Evolutionary conservation across 1,140 invertebrate species (phyloP), one percentile per base, ranked within the genome.

Genomic region (Drosophila lowei): DNA sequence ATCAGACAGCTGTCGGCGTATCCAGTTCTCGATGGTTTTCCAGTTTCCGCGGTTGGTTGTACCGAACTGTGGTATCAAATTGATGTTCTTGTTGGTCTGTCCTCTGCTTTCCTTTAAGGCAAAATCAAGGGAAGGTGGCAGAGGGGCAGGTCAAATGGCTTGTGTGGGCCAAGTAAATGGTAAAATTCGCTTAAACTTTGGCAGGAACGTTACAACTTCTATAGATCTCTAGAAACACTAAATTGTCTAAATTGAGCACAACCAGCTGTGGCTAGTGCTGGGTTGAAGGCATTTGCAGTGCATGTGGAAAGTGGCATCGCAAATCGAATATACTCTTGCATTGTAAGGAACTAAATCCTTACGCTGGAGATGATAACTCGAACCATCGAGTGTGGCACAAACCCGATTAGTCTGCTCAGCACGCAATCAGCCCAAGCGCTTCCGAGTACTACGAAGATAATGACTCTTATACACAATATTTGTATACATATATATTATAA

Each of bases 1-100:
- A 1, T 16, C 3, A 8, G 42, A n/a, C 0, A 73, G 7, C 8
- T 58, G 34, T 4, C 48, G 46, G 1, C 57, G 64, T 3, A 77
- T 21, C 55, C 52, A 83, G 8, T 6, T 41, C 15, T 81, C 77
- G 3, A 80, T 50, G 6, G 25, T 42, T 9, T 76, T 80, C 77
- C 77, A 80, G 18, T 81, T 81, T 66, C 72, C 49, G 7, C 60
- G 67, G 55, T 80, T 80, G 15, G 81, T 54, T 9, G 8, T 8
- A 0, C 8, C 5, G 5, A 72, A 72, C 25, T 80, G 72, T 8
- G 77, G 55, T 18, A 80, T 34, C 0, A 61, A 23, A 43, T 80
- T 80, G 15, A 61, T 18, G 6, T 72, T 30, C 34, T 62, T 77
- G 13, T 42, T 55, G 1, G 72, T 80, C 1, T 8, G 47, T 0